Conservation (phyloP, 2,888 invertebrate species). For the Caenorhabditis plicata region DNA sequence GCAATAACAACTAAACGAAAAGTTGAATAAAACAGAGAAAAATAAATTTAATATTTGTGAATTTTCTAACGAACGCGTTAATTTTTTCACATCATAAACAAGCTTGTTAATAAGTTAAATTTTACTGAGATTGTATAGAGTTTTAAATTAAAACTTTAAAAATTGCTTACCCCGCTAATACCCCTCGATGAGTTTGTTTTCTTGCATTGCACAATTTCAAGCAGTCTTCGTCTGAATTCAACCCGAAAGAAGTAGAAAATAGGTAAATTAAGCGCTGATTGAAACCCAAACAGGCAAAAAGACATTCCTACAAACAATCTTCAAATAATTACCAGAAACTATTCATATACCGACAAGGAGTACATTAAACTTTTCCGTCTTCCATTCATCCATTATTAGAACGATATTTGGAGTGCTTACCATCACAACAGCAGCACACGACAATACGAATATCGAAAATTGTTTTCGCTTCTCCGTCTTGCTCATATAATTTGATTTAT, state of each 20-base stretch:
- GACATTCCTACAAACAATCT: conserved; percentile 39
- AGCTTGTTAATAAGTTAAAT: too few species aligned
- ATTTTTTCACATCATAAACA: too few species aligned
- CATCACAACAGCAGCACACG: conserved; percentile 37
- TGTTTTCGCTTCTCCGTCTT: conserved; percentile 31
- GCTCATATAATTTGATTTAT: conserved; percentile 17
- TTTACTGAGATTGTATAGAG: too few species aligned
- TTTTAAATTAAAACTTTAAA: too few species aligned
- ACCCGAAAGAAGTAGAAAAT: conserved; percentile 44
- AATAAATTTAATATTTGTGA: too few species aligned
- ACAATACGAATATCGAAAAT: conserved; percentile 32
- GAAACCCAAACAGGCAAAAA: conserved; percentile 42
- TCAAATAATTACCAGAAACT: background rate
- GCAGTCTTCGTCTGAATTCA: conserved; percentile 39
- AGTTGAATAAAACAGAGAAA: too few species aligned
- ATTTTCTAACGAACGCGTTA: too few species aligned
- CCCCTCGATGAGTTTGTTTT: too few species aligned
- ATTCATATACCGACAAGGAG: conserved; percentile 35
- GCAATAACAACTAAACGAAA: too few species aligned
- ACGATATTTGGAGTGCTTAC: conserved; percentile 42
- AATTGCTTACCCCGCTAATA: too few species aligned
- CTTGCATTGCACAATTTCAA: conserved; percentile 16
- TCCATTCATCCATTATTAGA: conserved; percentile 42
- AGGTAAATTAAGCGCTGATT: conserved; percentile 40
- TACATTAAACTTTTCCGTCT: conserved; percentile 26